Evolutionary conservation across 2,797 vertebrate species (phyloP), one percentile per base, ranked within the genome.

Genomic region (Sebastes trivittatus): DNA sequence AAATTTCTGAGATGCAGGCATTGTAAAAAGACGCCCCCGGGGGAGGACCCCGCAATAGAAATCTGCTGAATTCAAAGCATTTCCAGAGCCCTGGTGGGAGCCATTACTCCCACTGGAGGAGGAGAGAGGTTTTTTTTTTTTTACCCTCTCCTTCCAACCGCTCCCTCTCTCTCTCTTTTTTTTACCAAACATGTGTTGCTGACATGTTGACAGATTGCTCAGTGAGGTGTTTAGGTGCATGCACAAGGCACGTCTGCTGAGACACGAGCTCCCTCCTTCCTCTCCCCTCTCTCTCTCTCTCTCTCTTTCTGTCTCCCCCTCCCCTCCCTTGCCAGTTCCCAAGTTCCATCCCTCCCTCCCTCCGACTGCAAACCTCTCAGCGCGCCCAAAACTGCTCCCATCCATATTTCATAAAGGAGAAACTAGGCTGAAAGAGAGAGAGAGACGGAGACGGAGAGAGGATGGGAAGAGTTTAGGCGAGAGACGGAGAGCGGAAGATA

Each of bases 131-230:
- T n/a, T n/a, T 36, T 77, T 66, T 87, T 86, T 83, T 70, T 38
- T 38, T 38, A 79, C 56, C 77, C 80, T 85, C 77, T 89, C 88
- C 88, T 84, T 91, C 91, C 92, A 93, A 90, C 88, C 23, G 54
- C 82, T 80, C 81, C 77, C 84, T 63, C 70, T 77, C 10, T 77
- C 9, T n/a, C 8, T 25, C 2, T 68, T 72, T 73, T 87, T 99
- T 99, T 99, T 98, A 98, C 98, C 98, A 99, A 99, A 99, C 98
- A 99, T 99, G 98, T 99, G 98, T 99, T 99, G 98, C 98, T 99
- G 98, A 99, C 98, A 99, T 99, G 98, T 98, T 99, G 98, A 99
- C 98, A 99, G 98, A 99, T 99, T 99, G 98, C 97, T 99, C 98
- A 99, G 97, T 98, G 98, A 98, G 98, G 98, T 98, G 98, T 99